Conservation (phyloP, 2,888 invertebrate species). For the Craniophora ligustri region DNA sequence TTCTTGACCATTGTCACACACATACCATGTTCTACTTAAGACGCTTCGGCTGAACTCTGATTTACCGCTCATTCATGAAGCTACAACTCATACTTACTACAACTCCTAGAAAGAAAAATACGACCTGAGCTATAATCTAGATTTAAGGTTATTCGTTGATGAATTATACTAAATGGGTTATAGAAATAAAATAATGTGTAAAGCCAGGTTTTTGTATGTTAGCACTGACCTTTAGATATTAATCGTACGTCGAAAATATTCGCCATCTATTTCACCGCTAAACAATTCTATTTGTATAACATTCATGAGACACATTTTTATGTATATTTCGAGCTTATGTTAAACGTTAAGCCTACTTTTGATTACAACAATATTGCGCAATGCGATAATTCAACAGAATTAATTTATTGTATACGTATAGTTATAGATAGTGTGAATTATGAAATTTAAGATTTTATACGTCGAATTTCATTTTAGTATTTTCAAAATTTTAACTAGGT, state of each 20-base stretch:
- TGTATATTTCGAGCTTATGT: neutral
- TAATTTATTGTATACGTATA: no score
- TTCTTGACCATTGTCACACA: conserved; percentile 56
- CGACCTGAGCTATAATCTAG: neutral
- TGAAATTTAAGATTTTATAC: neutral
- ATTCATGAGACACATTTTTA: conserved; percentile 3
- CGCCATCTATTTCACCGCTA: conserved; percentile 1
- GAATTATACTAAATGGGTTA: neutral
- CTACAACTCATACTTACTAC: no score
- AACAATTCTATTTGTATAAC: conserved; percentile 4
- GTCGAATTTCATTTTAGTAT: neutral
- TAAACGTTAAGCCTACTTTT: neutral
- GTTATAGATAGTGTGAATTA: neutral
- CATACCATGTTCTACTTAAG: conserved; percentile 44
- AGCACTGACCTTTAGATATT: conserved; percentile 19
- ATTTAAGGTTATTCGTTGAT: neutral
- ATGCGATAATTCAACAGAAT: neutral
- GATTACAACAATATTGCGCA: neutral
- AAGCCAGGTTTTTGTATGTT: conserved; percentile 1
- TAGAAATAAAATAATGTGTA: neutral
- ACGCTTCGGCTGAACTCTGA: conserved; percentile 13
- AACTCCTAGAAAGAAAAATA: neutral
- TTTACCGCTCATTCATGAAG: conserved; percentile 24
- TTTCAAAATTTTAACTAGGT: conserved; percentile 14
- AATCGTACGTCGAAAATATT: neutral